phyloP scores from a whole-genome alignment of 2,888 invertebrate species.

The Apamea anceps region DNA sequence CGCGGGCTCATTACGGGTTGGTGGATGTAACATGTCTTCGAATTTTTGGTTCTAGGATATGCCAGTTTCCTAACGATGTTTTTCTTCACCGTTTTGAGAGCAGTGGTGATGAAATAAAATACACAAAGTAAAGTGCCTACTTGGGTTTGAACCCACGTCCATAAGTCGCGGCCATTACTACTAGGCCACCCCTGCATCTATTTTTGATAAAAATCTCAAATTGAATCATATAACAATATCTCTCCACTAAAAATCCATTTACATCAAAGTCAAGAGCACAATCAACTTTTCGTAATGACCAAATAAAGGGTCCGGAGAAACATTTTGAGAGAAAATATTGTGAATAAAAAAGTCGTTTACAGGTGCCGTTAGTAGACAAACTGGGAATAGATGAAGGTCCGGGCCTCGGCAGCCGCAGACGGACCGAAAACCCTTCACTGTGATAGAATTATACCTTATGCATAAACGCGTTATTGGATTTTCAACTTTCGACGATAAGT shows the following conservation, averaged over 20 bases:
- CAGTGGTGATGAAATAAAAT: neutral
- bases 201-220: conserved; percentile 6
- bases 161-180: neutral
- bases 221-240: conserved; percentile 11
- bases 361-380: conserved; percentile 64
- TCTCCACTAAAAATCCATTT: conserved; percentile 23
- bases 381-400: conserved; percentile 71
- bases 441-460: conserved; percentile 55
- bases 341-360: conserved; percentile 68
- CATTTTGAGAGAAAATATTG: conserved; percentile 62
- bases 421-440: conserved; percentile 49
- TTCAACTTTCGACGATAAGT: neutral
- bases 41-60: neutral
- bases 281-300: conserved; percentile 51
- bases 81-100: neutral
- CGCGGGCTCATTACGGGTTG: neutral
- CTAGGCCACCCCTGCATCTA: neutral
- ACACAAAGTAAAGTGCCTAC: neutral
- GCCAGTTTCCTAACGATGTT: neutral
- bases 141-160: neutral
- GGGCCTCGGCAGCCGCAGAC: conserved; percentile 57
- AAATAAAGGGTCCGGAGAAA: conserved; percentile 58
- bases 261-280: conserved; percentile 21
- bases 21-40: neutral
- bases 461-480: neutral